These are phyloP conservation scores for Choreutis nemorana DNA, from an alignment of 2,888 invertebrate genomes.

Conservation along the genomic window DNA sequence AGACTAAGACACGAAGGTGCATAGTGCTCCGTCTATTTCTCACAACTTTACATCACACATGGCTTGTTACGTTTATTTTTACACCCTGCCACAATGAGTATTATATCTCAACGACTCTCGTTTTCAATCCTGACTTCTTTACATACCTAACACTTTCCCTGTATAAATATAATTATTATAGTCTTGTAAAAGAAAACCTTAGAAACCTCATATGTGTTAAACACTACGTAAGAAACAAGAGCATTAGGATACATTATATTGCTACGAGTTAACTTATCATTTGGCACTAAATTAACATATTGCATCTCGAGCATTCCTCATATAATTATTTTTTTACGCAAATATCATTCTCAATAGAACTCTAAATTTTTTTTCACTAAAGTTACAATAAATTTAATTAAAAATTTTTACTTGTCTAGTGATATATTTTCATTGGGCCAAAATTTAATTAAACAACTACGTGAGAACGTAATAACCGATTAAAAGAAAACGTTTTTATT, in stretches of 20 bases:
- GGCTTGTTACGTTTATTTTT: slow-evolving; percentile 34
- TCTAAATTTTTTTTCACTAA: slow-evolving; percentile 37
- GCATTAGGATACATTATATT: slow-evolving; percentile 62
- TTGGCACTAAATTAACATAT: slow-evolving; percentile 68
- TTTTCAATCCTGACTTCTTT: slow-evolving; percentile 56
- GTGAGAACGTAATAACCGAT: slow-evolving; percentile 25
- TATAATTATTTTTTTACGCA: slow-evolving; percentile 44
- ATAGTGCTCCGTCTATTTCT: slow-evolving; percentile 5
- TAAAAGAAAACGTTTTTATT: slow-evolving; percentile 40
- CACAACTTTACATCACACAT: neutral
- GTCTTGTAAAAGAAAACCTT: slow-evolving; percentile 64
- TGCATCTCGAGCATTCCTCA: slow-evolving; percentile 61
- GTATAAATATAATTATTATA: slow-evolving; percentile 65
- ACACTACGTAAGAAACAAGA: slow-evolving; percentile 63
- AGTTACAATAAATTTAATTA: slow-evolving; percentile 30
- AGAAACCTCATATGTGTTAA: slow-evolving; percentile 61
- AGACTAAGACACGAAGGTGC: slow-evolving; percentile 17
- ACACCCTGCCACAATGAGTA: slow-evolving; percentile 60
- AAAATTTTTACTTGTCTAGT: slow-evolving; percentile 28
- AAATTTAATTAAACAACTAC: slow-evolving; percentile 22
- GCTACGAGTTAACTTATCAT: slow-evolving; percentile 67
- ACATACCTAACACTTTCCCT: slow-evolving; percentile 64
- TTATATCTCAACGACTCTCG: slow-evolving; percentile 60
- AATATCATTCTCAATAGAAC: slow-evolving; percentile 30
- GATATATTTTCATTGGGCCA: slow-evolving; percentile 45